A percentile compares a stretch with the other conserved stretches of the same genome.
phyloP scores from a whole-genome alignment of 2,888 invertebrate species.

The Agrilus biguttatus region DNA sequence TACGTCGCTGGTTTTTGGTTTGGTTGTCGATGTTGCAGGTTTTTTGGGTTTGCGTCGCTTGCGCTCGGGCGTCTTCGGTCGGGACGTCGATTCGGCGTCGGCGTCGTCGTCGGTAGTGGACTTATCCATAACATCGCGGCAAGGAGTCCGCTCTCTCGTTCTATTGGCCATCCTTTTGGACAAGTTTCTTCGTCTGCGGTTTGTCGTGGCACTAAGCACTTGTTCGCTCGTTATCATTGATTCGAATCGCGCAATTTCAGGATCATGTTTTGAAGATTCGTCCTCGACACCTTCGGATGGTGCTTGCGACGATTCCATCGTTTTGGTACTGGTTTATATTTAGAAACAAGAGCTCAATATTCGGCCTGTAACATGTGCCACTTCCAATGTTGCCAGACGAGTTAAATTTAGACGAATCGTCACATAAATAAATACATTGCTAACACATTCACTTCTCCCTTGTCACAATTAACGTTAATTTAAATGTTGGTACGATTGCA shows the following conservation, averaged over 20 bases:
- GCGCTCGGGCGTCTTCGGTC: constrained; percentile 25
- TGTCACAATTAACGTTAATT: too few relatives aligned
- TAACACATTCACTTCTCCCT: too few relatives aligned
- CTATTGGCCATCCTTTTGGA: constrained; percentile 40
- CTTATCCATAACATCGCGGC: constrained; percentile 28
- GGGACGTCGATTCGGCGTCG: constrained; percentile 6
- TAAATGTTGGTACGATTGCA: too few relatives aligned
- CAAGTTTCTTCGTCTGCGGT: constrained; percentile 45
- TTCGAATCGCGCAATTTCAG: constrained; percentile 18
- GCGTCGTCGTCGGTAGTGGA: constrained; percentile 28
- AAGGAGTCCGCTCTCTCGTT: constrained; percentile 49
- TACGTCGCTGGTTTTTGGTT: constrained; percentile 6
- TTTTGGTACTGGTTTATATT: constrained; percentile 24
- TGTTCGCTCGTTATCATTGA: constrained; percentile 31
- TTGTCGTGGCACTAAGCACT: constrained; percentile 37
- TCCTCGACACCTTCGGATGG: constrained; percentile 15
- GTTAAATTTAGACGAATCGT: too few relatives aligned
- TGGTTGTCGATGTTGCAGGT: constrained; percentile 6
- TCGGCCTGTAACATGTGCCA: too few relatives aligned
- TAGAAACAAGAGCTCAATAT: constrained; percentile 10
- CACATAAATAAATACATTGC: too few relatives aligned
- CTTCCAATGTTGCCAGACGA: too few relatives aligned
- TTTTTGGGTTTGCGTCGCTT: constrained; percentile 13
- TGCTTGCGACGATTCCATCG: constrained; percentile 25
- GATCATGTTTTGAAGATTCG: constrained; percentile 21